Evolutionary conservation across 2,888 invertebrate genomes (phyloP).

Genomic region (Villa cingulata): DNA sequence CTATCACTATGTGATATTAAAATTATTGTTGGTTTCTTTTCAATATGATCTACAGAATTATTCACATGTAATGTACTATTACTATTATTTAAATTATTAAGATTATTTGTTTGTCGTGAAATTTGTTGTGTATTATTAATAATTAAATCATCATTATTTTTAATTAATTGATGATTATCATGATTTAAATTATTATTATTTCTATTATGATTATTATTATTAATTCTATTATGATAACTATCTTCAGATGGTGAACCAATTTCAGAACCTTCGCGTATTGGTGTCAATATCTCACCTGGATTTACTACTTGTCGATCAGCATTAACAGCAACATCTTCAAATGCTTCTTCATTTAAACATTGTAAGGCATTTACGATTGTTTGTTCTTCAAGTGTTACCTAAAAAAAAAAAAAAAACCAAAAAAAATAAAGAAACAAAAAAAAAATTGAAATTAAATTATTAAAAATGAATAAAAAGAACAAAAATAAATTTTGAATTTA

Average conservation of each 20-base stretch:
- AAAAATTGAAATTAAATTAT: background rate
- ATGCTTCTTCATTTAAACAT: conserved; percentile 83
- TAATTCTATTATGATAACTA: background rate
- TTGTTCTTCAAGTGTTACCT: conserved; percentile 89
- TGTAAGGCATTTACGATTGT: conserved; percentile 90
- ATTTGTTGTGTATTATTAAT: background rate
- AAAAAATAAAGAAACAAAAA: background rate
- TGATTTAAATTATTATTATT: background rate
- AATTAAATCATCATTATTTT: too few relatives aligned
- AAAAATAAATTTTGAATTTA: background rate
- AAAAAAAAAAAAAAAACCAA: conserved; percentile 16
- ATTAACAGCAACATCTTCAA: conserved; percentile 76
- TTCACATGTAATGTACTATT: too few relatives aligned
- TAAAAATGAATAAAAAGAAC: background rate
- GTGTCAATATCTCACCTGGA: conserved; percentile 39
- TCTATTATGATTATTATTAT: background rate
- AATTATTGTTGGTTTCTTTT: conserved; percentile 27
- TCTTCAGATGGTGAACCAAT: conserved; percentile 36
- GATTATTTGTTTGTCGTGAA: too few relatives aligned
- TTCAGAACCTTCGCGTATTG: conserved; percentile 36
- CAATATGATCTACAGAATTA: conserved; percentile 6
- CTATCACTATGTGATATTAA: conserved; percentile 29
- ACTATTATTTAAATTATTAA: background rate
- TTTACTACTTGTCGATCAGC: conserved; percentile 34
- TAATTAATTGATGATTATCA: background rate